Evolutionary conservation across 2,113 vertebrate species (phyloP).

Genomic region (Limanda limanda): DNA sequence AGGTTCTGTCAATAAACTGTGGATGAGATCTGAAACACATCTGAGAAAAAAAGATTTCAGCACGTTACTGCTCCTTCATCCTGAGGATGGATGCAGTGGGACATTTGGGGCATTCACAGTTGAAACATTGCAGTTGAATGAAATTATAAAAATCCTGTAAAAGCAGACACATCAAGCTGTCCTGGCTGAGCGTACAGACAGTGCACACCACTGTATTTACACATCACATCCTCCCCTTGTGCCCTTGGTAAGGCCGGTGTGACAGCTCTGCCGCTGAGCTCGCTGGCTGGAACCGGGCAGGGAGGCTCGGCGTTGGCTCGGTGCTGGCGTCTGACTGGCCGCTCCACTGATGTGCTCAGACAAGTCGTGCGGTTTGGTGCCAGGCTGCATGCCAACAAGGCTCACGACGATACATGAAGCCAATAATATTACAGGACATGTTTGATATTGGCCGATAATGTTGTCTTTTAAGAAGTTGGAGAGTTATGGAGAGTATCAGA

Average conservation of each 20-base stretch:
- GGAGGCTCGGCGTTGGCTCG: constrained; percentile 27
- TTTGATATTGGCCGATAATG: background rate
- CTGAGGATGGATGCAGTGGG: too few species aligned
- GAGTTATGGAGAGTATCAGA: background rate
- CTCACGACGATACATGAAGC: constrained; percentile 14
- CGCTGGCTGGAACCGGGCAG: constrained; percentile 13
- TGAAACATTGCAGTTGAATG: background rate
- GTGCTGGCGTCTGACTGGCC: constrained; percentile 49
- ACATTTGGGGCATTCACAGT: too few species aligned
- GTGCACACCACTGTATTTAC: background rate
- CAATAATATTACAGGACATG: background rate
- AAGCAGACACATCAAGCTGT: background rate
- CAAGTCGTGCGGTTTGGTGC: constrained; percentile 55
- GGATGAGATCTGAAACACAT: too few species aligned
- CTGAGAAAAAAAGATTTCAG: too few species aligned
- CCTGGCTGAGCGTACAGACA: background rate
- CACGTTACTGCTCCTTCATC: too few species aligned
- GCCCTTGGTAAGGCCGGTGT: constrained; percentile 45
- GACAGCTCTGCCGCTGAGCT: constrained; percentile 45
- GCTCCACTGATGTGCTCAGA: constrained; percentile 70
- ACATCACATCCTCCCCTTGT: background rate
- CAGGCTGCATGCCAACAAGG: constrained; percentile 39
- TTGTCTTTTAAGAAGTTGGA: background rate
- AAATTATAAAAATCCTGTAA: background rate
- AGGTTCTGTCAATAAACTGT: too few species aligned